Conservation (phyloP, 2,888 invertebrate species). For the Synergus japonicus region DNA sequence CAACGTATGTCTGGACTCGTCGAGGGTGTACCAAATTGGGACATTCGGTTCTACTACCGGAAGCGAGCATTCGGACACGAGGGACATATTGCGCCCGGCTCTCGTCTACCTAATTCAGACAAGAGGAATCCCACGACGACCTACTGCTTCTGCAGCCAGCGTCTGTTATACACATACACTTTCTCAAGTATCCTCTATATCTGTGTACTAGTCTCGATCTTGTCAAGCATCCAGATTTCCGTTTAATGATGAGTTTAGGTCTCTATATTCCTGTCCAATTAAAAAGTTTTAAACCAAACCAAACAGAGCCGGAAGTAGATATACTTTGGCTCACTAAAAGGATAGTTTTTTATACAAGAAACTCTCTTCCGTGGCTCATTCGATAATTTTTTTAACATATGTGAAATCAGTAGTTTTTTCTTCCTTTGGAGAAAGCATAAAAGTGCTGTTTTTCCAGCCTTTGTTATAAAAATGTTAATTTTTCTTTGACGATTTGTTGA, state of each 20-base stretch:
- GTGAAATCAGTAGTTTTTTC: too few relatives aligned
- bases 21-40: constrained; percentile 55
- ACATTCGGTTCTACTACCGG: constrained; percentile 55
- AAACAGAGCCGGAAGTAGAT: neutral
- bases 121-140: constrained; percentile 50
- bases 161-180: neutral
- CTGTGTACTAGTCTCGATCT: neutral
- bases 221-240: neutral
- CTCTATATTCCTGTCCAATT: neutral
- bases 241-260: neutral
- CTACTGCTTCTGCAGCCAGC: neutral
- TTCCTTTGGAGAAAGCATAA: too few relatives aligned
- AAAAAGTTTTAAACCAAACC: neutral
- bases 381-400: too few relatives aligned
- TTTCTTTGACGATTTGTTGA: neutral
- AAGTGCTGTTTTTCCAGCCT: too few relatives aligned
- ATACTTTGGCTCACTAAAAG: neutral
- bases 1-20: constrained; percentile 51
- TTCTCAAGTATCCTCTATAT: neutral
- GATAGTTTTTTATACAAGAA: too few relatives aligned
- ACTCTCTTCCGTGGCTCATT: too few relatives aligned
- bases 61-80: constrained; percentile 48
- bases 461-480: too few relatives aligned
- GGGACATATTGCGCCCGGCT: constrained; percentile 52
- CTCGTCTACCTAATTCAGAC: constrained; percentile 59